Conservation (phyloP, 2,888 invertebrate species). For the Eugnorisma glareosa region DNA sequence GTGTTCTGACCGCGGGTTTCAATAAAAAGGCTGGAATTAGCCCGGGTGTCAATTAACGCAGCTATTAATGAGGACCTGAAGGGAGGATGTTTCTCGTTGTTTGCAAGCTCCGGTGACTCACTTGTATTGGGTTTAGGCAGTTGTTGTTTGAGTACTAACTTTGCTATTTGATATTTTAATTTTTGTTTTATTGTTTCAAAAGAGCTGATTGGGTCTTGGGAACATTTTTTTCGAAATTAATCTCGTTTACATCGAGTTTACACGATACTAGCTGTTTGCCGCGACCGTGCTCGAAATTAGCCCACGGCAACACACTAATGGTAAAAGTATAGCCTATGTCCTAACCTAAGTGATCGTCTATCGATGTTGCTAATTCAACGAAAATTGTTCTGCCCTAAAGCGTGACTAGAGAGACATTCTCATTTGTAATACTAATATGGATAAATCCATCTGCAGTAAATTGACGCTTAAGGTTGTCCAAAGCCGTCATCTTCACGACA, state of each 20-base stretch:
- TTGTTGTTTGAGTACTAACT: slow-evolving; percentile 25
- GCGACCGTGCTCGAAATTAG: neutral
- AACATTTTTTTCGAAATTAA: neutral
- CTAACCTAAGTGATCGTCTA: neutral
- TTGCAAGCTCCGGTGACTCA: slow-evolving; percentile 40
- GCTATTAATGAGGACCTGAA: slow-evolving; percentile 61
- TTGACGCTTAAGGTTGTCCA: slow-evolving; percentile 5
- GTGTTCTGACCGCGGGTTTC: slow-evolving; percentile 60
- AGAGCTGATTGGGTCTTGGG: neutral
- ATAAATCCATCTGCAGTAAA: neutral
- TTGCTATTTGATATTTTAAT: slow-evolving; percentile 14
- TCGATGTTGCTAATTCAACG: neutral
- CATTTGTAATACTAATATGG: neutral
- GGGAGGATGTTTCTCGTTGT: slow-evolving; percentile 48
- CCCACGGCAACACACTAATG: neutral
- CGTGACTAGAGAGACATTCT: neutral
- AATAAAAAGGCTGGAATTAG: slow-evolving; percentile 67
- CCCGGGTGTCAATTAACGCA: slow-evolving; percentile 64
- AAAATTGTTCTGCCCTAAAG: neutral
- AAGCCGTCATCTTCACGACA: slow-evolving; percentile 38
- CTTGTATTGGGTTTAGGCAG: slow-evolving; percentile 35
- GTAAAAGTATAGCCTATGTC: neutral
- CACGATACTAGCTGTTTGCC: neutral
- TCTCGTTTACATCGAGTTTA: neutral
- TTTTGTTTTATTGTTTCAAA: slow-evolving; percentile 6